These are phyloP conservation scores for Mesitornis unicolor DNA, from an alignment of 2,113 vertebrate genomes.

Conservation along the genomic window DNA sequence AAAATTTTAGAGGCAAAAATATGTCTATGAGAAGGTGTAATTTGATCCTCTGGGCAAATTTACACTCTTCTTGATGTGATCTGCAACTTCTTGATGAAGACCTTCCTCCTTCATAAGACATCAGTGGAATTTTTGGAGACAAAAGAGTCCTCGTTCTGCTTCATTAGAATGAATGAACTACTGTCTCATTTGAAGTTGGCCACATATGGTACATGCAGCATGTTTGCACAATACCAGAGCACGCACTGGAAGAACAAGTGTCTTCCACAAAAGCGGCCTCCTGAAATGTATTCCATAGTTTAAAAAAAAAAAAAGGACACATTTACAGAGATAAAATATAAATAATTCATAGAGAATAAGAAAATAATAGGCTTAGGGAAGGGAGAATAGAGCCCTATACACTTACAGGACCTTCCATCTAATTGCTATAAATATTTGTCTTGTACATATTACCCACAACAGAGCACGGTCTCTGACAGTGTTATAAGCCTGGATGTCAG, in stretches of 20 bases:
- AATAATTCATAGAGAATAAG: constrained; percentile 1
- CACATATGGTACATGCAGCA: background rate
- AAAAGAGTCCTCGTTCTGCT: background rate
- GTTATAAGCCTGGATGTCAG: constrained; percentile 41
- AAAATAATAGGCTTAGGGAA: background rate
- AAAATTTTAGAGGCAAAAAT: background rate
- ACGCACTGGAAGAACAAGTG: constrained; percentile 13
- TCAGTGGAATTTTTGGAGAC: background rate
- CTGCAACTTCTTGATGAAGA: background rate
- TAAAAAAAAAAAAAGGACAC: background rate
- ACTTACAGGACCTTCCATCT: constrained; percentile 20
- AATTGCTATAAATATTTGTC: constrained; percentile 43
- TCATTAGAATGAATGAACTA: background rate
- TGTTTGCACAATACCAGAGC: background rate
- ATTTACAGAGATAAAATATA: constrained; percentile 41
- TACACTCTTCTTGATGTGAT: background rate
- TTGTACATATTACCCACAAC: background rate
- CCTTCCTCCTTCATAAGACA: background rate
- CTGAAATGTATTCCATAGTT: background rate
- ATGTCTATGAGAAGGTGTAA: background rate
- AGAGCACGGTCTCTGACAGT: background rate
- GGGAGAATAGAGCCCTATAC: background rate
- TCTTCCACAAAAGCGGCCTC: background rate
- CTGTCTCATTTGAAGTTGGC: constrained; percentile 7
- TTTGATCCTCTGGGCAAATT: background rate